phyloP scores from a whole-genome alignment of 2,113 vertebrate species.

The Benitochromis conjunctus region DNA sequence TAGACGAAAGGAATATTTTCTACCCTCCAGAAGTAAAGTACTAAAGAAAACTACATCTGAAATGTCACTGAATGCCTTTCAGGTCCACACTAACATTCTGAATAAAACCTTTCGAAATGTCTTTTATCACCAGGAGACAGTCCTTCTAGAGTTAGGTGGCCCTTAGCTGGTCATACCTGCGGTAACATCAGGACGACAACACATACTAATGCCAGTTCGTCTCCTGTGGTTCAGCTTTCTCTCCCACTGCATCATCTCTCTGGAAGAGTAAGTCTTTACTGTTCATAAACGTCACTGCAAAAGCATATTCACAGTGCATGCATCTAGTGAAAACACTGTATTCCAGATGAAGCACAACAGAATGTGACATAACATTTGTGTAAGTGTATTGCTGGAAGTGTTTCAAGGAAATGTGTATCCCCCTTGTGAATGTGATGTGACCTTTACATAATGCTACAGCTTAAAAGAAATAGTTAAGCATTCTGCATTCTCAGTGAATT shows the following conservation, averaged over 20 bases:
- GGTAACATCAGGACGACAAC: background rate
- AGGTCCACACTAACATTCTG: background rate
- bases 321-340: background rate
- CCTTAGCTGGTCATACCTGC: background rate
- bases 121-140: constrained; percentile 13
- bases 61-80: constrained; percentile 47
- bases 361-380: background rate
- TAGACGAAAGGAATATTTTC: background rate
- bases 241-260: background rate
- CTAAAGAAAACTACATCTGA: background rate
- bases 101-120: constrained; percentile 39
- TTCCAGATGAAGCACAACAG: background rate
- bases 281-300: background rate
- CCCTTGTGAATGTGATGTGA: background rate
- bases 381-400: background rate
- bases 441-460: background rate
- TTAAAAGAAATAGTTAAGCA: background rate
- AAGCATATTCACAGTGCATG: background rate
- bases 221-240: background rate
- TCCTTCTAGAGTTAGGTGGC: background rate
- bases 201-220: background rate
- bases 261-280: background rate
- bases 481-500: background rate
- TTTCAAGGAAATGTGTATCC: background rate
- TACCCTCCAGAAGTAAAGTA: background rate